Conservation (phyloP, 2,113 vertebrate genomes). For the Brachirus orientalis region DNA sequence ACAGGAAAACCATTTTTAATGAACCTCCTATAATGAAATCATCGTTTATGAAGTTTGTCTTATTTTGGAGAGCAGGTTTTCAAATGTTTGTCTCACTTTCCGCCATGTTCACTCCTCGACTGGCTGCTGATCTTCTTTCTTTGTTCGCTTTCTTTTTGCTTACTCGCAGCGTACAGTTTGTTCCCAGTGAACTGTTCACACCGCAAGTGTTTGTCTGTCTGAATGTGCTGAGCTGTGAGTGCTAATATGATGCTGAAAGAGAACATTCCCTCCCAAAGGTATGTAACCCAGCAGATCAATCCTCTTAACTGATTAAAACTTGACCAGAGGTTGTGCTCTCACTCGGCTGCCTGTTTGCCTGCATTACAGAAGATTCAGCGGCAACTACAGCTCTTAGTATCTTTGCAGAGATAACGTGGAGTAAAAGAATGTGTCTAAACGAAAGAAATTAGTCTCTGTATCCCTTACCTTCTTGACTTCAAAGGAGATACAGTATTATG, state of each 20-base stretch:
- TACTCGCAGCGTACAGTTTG: conserved; percentile 3
- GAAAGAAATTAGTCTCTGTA: too few relatives aligned
- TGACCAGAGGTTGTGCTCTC: conserved; percentile 45
- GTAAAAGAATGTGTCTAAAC: background rate
- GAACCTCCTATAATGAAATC: too few relatives aligned
- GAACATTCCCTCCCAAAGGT: conserved; percentile 58
- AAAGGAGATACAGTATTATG: too few relatives aligned
- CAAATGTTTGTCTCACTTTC: too few relatives aligned
- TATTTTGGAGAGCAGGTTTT: too few relatives aligned
- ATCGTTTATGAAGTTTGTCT: too few relatives aligned
- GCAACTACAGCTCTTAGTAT: conserved; percentile 6
- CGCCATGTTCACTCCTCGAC: too few relatives aligned
- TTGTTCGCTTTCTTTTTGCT: background rate
- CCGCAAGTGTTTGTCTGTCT: conserved; percentile 12
- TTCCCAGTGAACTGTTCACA: background rate
- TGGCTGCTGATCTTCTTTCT: background rate
- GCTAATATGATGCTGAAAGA: conserved; percentile 64
- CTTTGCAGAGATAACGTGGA: background rate
- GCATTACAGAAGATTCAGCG: conserved; percentile 42
- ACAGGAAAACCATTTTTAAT: too few relatives aligned
- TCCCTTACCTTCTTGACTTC: too few relatives aligned
- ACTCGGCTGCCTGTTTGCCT: conserved; percentile 54
- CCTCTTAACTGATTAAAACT: conserved; percentile 73
- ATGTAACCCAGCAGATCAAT: conserved; percentile 67
- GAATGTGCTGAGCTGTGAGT: conserved; percentile 27